Conservation (phyloP, 92 coral and sea anemone genomes). For the Palythoa caribaeorum region DNA sequence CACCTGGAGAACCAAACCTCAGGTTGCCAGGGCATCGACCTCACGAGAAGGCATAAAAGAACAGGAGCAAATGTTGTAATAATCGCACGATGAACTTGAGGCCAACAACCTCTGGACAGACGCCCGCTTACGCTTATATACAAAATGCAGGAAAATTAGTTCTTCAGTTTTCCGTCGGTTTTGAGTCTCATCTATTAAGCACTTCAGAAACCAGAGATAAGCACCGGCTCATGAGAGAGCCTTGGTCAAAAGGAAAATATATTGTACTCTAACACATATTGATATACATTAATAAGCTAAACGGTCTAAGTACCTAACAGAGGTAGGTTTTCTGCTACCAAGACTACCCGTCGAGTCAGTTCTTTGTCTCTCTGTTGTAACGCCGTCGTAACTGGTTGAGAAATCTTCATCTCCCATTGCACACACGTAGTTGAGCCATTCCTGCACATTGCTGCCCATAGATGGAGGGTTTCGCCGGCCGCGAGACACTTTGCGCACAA, state of each 20-base stretch:
- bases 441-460: slow-evolving; percentile 97
- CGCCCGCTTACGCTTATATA: too few relatives aligned
- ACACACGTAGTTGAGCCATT: slow-evolving; percentile 96
- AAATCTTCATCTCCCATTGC: slow-evolving; percentile 90
- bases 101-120: too few relatives aligned
- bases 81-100: too few relatives aligned
- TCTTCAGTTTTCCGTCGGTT: too few relatives aligned
- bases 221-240: too few relatives aligned
- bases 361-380: slow-evolving; percentile 63
- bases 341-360: slow-evolving; percentile 46
- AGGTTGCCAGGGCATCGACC: too few relatives aligned
- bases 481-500: slow-evolving; percentile 92
- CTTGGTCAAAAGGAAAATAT: not conserved
- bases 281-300: not conserved
- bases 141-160: too few relatives aligned
- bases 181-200: too few relatives aligned
- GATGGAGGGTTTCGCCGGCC: slow-evolving; percentile 98
- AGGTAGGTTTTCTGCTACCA: slow-evolving; percentile 35
- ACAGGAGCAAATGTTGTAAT: too few relatives aligned
- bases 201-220: too few relatives aligned
- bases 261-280: not conserved
- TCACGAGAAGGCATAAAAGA: too few relatives aligned
- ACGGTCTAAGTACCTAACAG: slow-evolving; percentile 1
- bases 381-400: slow-evolving; percentile 69
- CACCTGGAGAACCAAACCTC: too few relatives aligned